Base-by-base conservation (phyloP, 2,888 invertebrate species). In the Syritta pipiens region DNA sequence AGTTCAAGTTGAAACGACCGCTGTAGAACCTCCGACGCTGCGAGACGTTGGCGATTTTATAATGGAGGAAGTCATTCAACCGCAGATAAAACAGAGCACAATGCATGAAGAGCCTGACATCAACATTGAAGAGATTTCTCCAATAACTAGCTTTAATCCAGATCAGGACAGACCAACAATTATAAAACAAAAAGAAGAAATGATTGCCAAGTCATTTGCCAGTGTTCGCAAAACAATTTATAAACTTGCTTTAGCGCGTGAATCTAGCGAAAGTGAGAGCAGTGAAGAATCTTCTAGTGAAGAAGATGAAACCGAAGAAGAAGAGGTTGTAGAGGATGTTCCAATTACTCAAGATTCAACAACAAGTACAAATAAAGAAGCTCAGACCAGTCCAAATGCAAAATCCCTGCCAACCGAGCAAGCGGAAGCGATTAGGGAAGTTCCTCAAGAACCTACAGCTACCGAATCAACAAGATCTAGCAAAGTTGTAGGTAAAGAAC, bases 41-140 rank as follows among this genome's bases (percentile, higher is more conserved):
- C 9, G n/a, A 4, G 82, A 85, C 46, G 84, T 84, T 0, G 84
- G 79, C 0, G 82, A 83, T n/a, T 85, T 85, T 40, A 83, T 88
- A 9, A 86, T 87, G 86, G 87, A 87, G 42, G 86, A 86, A 63
- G 63, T 88, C 0, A 88, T 89, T 3, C 85, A 84, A 26, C 88
- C 89, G 1, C 87, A 86, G 72, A 37, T 88, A 1, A 84, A 83
- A 12, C 83, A 85, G 24, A 84, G 85, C 3, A 83, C 72, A 3
- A 83, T 86, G 6, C 82, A 83, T 1, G 87, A 88, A 37, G 85
- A 85, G 37, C 40, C 84, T 0, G 84, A 85, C 9, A 35, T 83
- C 0, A 82, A 77, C 46, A 84, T 84, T 19, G 77, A 85, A 12
- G 85, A 87, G 63, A 83, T 86, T 1, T 82, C 84, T 0, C 84